Percentiles rank a stretch among this genome's conserved stretches.
Evolutionary conservation across 2,888 invertebrate species (phyloP).

Genomic region (Cataglyphis livida): DNA sequence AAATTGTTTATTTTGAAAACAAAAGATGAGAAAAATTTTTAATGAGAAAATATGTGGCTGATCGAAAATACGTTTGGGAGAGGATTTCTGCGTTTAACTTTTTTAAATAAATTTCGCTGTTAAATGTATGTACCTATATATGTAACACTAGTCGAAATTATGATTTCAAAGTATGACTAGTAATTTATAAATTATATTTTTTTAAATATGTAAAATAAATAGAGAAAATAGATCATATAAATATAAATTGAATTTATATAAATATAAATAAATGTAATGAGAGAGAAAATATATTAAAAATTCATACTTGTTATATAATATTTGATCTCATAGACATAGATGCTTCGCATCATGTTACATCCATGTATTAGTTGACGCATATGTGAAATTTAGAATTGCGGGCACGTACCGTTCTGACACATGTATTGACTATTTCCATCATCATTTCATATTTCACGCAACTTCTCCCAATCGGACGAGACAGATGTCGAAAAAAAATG

Average conservation of each 20-base stretch:
- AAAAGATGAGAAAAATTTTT: no score
- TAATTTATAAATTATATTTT: neutral
- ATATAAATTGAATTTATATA: neutral
- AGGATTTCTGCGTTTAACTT: neutral
- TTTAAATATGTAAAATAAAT: neutral
- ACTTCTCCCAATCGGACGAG: neutral
- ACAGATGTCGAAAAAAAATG: neutral
- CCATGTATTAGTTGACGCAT: neutral
- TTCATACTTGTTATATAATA: neutral
- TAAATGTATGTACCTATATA: neutral
- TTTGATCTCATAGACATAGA: neutral
- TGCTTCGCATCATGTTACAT: neutral
- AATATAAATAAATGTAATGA: conserved; percentile 1
- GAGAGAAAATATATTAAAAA: neutral
- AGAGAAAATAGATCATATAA: neutral
- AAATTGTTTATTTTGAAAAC: neutral
- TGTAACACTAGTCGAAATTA: neutral
- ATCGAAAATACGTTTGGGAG: neutral
- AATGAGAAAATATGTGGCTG: neutral
- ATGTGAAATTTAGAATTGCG: neutral
- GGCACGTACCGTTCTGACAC: neutral
- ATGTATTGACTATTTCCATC: neutral
- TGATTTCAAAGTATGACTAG: neutral
- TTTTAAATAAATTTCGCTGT: neutral
- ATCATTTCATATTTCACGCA: neutral